These are phyloP conservation scores for Zaprionus obscuricornis DNA, from an alignment of 2,888 invertebrate genomes.

Conservation along the genomic window DNA sequence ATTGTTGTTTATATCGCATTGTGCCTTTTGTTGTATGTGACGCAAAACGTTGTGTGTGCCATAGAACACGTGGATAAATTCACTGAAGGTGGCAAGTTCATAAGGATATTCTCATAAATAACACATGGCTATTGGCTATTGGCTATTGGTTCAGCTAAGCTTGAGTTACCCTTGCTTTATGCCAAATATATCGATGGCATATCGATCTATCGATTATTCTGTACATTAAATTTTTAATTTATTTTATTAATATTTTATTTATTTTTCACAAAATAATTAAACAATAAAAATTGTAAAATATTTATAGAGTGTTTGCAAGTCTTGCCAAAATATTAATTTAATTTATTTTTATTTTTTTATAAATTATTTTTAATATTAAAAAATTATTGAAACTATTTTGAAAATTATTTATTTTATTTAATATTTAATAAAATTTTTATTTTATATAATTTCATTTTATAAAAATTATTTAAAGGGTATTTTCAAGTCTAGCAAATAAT, in stretches of 20 bases:
- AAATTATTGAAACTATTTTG: neutral
- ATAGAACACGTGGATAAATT: constrained; percentile 18
- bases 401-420: neutral
- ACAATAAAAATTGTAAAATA: too few species aligned
- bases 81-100: constrained; percentile 17
- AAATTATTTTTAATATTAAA: neutral
- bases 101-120: constrained; percentile 61
- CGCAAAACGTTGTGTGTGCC: too few species aligned
- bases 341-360: neutral
- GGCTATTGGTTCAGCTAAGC: too few species aligned
- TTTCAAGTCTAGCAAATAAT: neutral
- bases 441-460: neutral
- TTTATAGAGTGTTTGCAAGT: too few species aligned
- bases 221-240: too few species aligned
- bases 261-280: too few species aligned
- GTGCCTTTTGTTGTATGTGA: constrained; percentile 1
- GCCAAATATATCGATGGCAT: too few species aligned
- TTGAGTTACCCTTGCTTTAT: too few species aligned
- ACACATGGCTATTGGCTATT: constrained; percentile 51
- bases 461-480: constrained; percentile 34
- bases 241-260: too few species aligned
- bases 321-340: constrained; percentile 1
- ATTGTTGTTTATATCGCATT: too few species aligned
- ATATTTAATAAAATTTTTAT: neutral
- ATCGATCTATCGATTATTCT: too few species aligned